Conservation (phyloP, 2,797 vertebrate species). For the Artibeus jamaicensis region DNA sequence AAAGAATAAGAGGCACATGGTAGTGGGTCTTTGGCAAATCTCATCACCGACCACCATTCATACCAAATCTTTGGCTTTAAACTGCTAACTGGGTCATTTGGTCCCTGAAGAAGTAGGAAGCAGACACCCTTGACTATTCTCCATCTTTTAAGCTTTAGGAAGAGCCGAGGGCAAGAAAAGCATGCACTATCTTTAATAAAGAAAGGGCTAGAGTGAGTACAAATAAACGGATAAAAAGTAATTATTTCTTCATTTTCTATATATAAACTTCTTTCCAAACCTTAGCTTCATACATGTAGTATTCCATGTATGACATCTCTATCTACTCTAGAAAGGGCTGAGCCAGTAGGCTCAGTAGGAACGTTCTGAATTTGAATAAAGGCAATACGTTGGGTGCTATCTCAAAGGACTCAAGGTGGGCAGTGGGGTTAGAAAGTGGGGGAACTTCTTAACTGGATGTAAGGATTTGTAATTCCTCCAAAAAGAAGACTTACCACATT, state of each 20-base stretch:
- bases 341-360: conserved; percentile 62
- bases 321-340: conserved; percentile 37
- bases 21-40: not conserved
- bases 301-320: not conserved
- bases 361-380: conserved; percentile 66
- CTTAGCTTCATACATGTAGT: not conserved
- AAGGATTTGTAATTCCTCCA: conserved; percentile 74
- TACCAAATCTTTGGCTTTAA: conserved; percentile 34
- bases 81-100: conserved; percentile 29
- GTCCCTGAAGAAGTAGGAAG: conserved; percentile 53
- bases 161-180: not conserved
- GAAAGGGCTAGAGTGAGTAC: not conserved
- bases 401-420: conserved; percentile 62
- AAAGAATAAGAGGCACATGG: conserved; percentile 59
- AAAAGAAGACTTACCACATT: conserved; percentile 87
- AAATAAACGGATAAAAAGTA: conserved; percentile 3
- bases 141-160: conserved; percentile 2
- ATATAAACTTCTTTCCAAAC: conserved; percentile 10
- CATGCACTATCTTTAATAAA: conserved; percentile 42
- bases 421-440: conserved; percentile 19
- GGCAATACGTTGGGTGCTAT: conserved; percentile 40
- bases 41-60: not conserved
- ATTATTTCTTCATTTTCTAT: conserved; percentile 23
- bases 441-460: conserved; percentile 52
- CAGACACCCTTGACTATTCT: conserved; percentile 23